Conservation (phyloP, 2,113 vertebrate genomes). For the Larimichthys crocea region DNA sequence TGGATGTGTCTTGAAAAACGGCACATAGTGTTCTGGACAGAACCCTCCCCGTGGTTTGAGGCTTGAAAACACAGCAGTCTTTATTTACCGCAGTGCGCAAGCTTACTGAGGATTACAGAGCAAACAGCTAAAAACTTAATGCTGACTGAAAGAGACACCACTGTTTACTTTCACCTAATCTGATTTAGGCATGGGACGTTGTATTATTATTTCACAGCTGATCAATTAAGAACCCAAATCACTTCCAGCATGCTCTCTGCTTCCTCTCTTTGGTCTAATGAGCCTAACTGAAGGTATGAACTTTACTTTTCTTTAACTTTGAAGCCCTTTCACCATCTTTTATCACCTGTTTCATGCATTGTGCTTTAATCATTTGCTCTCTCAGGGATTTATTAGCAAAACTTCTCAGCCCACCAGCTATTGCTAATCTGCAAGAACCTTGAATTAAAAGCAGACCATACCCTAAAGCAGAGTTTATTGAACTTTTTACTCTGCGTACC, state of each 20-base stretch:
- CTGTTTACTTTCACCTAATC: slow-evolving; percentile 73
- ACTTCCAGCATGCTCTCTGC: slow-evolving; percentile 42
- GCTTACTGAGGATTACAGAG: slow-evolving; percentile 71
- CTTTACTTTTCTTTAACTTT: slow-evolving; percentile 14
- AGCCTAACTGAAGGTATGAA: slow-evolving; percentile 31
- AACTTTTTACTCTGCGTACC: not conserved
- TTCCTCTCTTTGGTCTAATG: slow-evolving; percentile 13
- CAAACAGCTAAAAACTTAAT: slow-evolving; percentile 64
- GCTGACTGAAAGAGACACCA: slow-evolving; percentile 65
- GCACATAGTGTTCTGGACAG: slow-evolving; percentile 52
- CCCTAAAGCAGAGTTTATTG: no score
- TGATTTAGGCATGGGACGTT: slow-evolving; percentile 58
- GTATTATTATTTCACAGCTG: slow-evolving; percentile 48
- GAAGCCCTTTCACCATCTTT: not conserved
- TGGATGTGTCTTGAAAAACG: slow-evolving; percentile 11
- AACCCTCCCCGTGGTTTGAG: slow-evolving; percentile 61
- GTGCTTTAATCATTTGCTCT: not conserved
- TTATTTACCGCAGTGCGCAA: slow-evolving; percentile 56
- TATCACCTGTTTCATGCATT: not conserved
- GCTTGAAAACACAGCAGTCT: slow-evolving; percentile 60
- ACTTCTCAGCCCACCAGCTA: not conserved
- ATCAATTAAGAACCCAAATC: slow-evolving; percentile 65
- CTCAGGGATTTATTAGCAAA: slow-evolving; percentile 5
- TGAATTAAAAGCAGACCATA: not conserved
- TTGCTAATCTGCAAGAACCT: not conserved